These are phyloP conservation scores for Neotragus pygmaeus DNA, from an alignment of 2,113 vertebrate genomes.

Conservation along the genomic window DNA sequence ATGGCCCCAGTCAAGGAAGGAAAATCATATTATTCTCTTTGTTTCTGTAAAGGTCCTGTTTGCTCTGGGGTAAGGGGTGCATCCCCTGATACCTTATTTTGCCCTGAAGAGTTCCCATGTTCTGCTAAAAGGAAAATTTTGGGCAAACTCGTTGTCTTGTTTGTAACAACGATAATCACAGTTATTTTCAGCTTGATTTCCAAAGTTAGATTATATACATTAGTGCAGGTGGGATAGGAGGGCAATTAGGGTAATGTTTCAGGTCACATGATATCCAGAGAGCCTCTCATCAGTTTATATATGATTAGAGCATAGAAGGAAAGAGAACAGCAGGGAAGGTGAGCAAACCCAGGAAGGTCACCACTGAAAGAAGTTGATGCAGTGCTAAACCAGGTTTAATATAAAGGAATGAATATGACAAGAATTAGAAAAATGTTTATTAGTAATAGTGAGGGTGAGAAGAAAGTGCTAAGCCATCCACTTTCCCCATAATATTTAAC, in stretches of 20 bases:
- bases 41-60: background rate
- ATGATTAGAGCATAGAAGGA: background rate
- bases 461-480: background rate
- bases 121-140: background rate
- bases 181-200: background rate
- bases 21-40: background rate
- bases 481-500: background rate
- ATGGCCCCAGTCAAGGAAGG: background rate
- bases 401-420: background rate
- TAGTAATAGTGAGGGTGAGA: background rate
- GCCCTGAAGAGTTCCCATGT: background rate
- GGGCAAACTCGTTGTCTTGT: background rate
- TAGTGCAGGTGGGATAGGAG: background rate
- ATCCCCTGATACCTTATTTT: background rate
- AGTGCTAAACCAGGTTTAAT: background rate
- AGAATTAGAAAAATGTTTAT: background rate
- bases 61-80: background rate
- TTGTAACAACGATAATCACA: background rate
- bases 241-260: background rate
- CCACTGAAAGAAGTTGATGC: background rate
- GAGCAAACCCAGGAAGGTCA: background rate
- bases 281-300: background rate
- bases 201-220: background rate
- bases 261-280: background rate
- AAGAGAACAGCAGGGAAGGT: background rate